Conservation (phyloP, 2,113 vertebrate genomes). For the Sander vitreus region DNA sequence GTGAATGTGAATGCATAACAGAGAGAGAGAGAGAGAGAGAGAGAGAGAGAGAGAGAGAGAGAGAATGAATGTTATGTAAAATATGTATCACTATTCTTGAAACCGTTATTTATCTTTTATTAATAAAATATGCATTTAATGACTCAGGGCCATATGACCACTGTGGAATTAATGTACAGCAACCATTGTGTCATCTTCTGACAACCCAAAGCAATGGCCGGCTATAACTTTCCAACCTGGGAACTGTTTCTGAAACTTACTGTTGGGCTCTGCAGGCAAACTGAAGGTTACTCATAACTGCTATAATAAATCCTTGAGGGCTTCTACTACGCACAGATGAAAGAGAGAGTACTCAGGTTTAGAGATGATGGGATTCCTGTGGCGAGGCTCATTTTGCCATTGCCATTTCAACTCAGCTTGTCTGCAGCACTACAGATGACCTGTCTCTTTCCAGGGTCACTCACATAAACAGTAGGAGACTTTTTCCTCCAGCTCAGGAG, state of each 20-base stretch:
- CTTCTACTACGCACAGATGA: constrained; percentile 37
- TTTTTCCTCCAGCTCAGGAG: constrained; percentile 24
- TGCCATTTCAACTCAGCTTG: constrained; percentile 42
- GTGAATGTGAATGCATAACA: neutral
- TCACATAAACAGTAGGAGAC: constrained; percentile 54
- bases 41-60: too few species aligned
- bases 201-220: constrained; percentile 4
- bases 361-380: constrained; percentile 55
- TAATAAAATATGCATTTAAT: neutral
- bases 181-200: constrained; percentile 3
- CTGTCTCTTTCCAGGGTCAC: constrained; percentile 62
- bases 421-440: constrained; percentile 51
- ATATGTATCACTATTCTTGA: neutral
- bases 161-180: neutral
- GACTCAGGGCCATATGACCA: too few species aligned
- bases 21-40: too few species aligned
- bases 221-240: constrained; percentile 6
- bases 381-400: constrained; percentile 45
- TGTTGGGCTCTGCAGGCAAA: constrained; percentile 43
- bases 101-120: constrained; percentile 1
- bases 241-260: constrained; percentile 28
- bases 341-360: constrained; percentile 52
- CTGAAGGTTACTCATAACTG: constrained; percentile 64
- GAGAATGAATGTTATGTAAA: neutral
- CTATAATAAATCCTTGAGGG: constrained; percentile 60